Base-by-base conservation (phyloP, 2,888 invertebrate species). In the Tinea trinotella region DNA sequence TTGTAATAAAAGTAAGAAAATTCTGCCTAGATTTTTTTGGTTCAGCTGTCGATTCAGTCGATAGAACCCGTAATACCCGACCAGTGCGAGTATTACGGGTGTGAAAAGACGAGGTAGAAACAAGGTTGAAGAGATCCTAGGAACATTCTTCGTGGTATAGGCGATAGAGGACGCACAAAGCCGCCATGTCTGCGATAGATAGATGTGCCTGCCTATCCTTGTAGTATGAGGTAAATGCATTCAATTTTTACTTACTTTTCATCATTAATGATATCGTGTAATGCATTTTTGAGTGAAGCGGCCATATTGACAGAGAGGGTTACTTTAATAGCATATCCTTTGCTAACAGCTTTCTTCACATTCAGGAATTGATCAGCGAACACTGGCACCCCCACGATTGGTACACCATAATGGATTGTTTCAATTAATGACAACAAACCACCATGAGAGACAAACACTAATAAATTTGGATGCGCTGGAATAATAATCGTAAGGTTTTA, bases 401-500 rank as follows among this genome's bases (percentile, higher is more conserved):
- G 40, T 7, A 40, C 40, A 15, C 40, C 40, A 40, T 13, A 13
- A 15, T 40, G 13, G 7, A 79, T 59, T 0, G 76, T 58, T 55
- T 79, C 81, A 0, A 67, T 73, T 0, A 66, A 70, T 0, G 80
- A 82, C 0, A 80, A 61, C 0, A 74, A 61, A 10, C 80, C 81
- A 1, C 80, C 79, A 24, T 81, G 79, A 0, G 77, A 76, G 44
- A 80, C 74, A 58, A 81, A 80, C 0, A 80, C 62, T 0, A 68
- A 34, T 55, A 72, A 74, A 54, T 79, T 81, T 1, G 72, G 70
- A 55, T 80, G 81, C n/a, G 72, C 81, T 80, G 17, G 13, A 40
- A 40, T 40, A 13, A 40, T 6, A 40, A 7, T 9, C 18, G n/a
- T 22, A 40, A n/a, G n/a, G n/a, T n/a, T n/a, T n/a, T n/a, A n/a